Base-by-base conservation (phyloP, 2,113 vertebrate species). In the Eulemur macaco region DNA sequence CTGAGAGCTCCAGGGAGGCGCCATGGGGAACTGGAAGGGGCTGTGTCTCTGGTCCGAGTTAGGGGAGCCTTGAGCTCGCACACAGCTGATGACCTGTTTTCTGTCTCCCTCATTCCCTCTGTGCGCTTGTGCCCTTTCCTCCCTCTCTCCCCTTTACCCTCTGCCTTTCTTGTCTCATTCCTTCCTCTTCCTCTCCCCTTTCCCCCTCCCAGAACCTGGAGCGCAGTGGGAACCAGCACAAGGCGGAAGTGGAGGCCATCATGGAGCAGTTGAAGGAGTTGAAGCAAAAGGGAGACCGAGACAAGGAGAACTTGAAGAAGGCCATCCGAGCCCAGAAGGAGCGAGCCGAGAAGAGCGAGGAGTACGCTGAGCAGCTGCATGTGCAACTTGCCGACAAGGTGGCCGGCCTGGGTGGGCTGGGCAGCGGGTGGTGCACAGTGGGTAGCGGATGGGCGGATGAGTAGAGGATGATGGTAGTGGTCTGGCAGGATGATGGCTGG, bases 291-390 rank as follows among this genome's bases (percentile, higher is more conserved):
- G 98, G 98, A 21, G 98, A 99, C 0, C 84, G 80, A 0, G 99
- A 99, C 80, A 99, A 99, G 80, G 99, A 99, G 23, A 98, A 98
- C n/a, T 97, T 99, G 93, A 99, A 99, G 98, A 99, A 98, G 98
- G 99, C 99, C 0, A 98, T 99, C 4, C 98, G 98, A 5, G 98
- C 98, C 0, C 99, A 99, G 97, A 99, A 99, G 80, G 99, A 99
- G 37, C 98, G 99, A 39, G 99, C 99, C 0, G 99, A 99, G 97
- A 98, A 98, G 66, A 99, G 99, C 0, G 99, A 99, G 91, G 99
- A 99, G 42, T 98, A 99, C 0, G 98, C 99, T 0, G 98, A 99
- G 82, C 99, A 98, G 81, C 95, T 99, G 86, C 98, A 98, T 4
- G 89, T 95, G 56, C 99, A 99, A 91, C 98, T 99, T 0, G 89